These are phyloP conservation scores for Aplysina aerophoba DNA, from an alignment of 37 sponge, comb jelly and placozoan genomes.

Conservation along the genomic window DNA sequence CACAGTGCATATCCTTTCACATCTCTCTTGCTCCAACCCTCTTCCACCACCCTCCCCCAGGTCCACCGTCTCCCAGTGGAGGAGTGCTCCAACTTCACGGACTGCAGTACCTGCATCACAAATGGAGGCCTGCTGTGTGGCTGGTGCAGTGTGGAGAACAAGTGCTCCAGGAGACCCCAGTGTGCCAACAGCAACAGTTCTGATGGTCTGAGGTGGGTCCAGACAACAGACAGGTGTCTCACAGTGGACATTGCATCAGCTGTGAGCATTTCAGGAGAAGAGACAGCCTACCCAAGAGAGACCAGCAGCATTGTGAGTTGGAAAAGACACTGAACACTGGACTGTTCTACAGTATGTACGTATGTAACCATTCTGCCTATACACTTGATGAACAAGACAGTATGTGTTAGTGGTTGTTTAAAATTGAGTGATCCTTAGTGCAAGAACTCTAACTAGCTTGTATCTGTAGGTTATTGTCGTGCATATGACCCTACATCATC, in stretches of 20 bases:
- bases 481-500: too few relatives aligned
- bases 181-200: slow-evolving; percentile 34
- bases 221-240: not conserved
- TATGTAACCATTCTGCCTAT: too few relatives aligned
- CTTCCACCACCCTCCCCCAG: slow-evolving; percentile 6
- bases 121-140: slow-evolving; percentile 85
- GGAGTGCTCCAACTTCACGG: slow-evolving; percentile 58
- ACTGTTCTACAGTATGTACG: too few relatives aligned
- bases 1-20: too few relatives aligned
- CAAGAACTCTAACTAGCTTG: too few relatives aligned
- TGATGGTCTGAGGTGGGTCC: slow-evolving; percentile 23
- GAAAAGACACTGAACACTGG: too few relatives aligned
- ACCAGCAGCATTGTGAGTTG: not conserved
- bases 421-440: too few relatives aligned
- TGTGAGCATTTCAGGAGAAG: slow-evolving; percentile 25
- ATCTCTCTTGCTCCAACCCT: too few relatives aligned
- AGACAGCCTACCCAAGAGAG: slow-evolving; percentile 15
- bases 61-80: slow-evolving; percentile 68
- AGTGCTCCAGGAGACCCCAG: slow-evolving; percentile 42
- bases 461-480: too few relatives aligned
- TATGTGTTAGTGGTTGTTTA: too few relatives aligned
- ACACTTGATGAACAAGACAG: too few relatives aligned
- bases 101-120: slow-evolving; percentile 68
- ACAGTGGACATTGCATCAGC: slow-evolving; percentile 25
- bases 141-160: slow-evolving; percentile 80